Conservation (phyloP, 2,888 invertebrate species). For the Troglohyphantes excavatus region DNA sequence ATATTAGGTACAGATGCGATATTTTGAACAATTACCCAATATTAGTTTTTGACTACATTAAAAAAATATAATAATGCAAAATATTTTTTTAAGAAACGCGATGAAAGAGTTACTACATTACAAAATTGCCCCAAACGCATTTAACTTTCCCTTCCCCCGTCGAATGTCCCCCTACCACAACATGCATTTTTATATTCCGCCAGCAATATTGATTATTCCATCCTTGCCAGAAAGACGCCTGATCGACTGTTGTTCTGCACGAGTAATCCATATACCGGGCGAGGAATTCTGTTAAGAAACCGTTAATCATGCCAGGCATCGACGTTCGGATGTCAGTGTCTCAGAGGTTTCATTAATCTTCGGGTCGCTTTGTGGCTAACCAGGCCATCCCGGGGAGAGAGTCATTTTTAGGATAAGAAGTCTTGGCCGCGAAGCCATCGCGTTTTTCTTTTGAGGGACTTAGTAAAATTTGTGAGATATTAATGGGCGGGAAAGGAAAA, state of each 20-base stretch:
- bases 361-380: constrained; percentile 22
- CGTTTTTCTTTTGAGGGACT: background rate
- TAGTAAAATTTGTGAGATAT: background rate
- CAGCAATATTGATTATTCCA: constrained; percentile 29
- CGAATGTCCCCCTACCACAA: background rate
- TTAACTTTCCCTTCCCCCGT: background rate
- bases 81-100: too few species aligned
- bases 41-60: too few species aligned
- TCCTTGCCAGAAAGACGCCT: constrained; percentile 3
- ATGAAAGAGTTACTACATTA: background rate
- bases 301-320: constrained; percentile 57
- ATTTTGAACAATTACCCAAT: too few species aligned
- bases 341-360: constrained; percentile 40
- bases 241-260: constrained; percentile 30
- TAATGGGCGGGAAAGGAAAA: background rate
- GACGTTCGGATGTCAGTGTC: constrained; percentile 57
- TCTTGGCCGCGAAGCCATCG: constrained; percentile 11
- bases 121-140: background rate
- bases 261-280: constrained; percentile 44
- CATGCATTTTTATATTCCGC: background rate
- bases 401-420: constrained; percentile 55
- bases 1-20: too few species aligned
- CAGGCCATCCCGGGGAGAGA: constrained; percentile 16
- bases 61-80: too few species aligned
- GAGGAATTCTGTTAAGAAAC: constrained; percentile 64